Conservation (phyloP, 2,113 vertebrate species). For the Chiloscyllium plagiosum region DNA sequence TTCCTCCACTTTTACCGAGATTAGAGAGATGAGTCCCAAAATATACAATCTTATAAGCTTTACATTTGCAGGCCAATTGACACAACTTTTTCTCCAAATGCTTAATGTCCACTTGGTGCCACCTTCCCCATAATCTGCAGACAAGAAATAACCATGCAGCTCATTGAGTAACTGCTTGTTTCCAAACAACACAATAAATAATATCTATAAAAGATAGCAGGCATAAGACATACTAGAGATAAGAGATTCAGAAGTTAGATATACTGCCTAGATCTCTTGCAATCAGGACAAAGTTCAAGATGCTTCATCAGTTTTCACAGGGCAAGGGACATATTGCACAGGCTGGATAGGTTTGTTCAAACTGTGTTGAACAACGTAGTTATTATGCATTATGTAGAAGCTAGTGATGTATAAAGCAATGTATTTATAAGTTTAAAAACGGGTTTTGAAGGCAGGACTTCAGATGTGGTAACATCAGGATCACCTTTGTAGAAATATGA, state of each 20-base stretch:
- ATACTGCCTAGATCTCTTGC: background rate
- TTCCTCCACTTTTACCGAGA: no score
- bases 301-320: background rate
- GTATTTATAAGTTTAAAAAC: no score
- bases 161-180: background rate
- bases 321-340: background rate
- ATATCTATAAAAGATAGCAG: background rate
- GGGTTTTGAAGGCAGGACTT: no score
- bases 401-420: background rate
- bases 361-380: background rate
- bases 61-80: no score
- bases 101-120: background rate
- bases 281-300: background rate
- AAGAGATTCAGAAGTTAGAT: background rate
- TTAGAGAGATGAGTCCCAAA: no score
- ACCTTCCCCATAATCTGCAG: background rate
- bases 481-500: no score
- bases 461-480: no score
- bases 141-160: background rate
- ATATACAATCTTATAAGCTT: no score
- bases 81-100: no score
- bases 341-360: background rate
- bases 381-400: background rate
- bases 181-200: background rate
- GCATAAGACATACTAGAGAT: background rate